A percentile compares a stretch with the other conserved stretches of the same genome.
phyloP scores from a whole-genome alignment of 2,888 invertebrate species.

The Synergus japonicus region DNA sequence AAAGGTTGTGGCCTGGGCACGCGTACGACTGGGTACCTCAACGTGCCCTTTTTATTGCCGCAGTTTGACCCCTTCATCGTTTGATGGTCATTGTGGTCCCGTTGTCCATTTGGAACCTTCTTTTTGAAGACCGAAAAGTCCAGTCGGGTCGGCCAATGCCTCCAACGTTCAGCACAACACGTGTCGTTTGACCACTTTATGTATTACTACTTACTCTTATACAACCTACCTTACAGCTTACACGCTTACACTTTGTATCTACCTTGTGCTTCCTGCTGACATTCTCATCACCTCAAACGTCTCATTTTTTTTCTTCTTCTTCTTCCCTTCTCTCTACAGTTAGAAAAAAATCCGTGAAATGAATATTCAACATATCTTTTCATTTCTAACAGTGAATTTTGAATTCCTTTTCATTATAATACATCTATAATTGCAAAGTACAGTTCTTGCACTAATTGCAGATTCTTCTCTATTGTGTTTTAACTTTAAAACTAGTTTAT shows the following conservation, averaged over 20 bases:
- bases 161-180: conserved; percentile 34
- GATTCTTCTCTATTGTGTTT: too few species aligned
- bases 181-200: conserved; percentile 39
- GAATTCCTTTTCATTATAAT: too few species aligned
- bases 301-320: neutral
- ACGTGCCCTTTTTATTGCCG: conserved; percentile 25
- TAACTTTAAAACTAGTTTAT: neutral
- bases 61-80: conserved; percentile 27
- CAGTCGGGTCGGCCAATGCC: conserved; percentile 43
- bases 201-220: neutral
- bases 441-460: too few species aligned
- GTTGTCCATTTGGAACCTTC: conserved; percentile 40
- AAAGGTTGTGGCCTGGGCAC: conserved; percentile 35
- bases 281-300: conserved; percentile 32
- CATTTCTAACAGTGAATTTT: conserved; percentile 23
- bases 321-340: neutral
- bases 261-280: conserved; percentile 23
- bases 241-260: conserved; percentile 15
- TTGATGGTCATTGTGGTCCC: conserved; percentile 35
- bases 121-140: conserved; percentile 35
- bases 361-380: neutral
- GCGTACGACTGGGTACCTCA: conserved; percentile 20
- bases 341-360: neutral
- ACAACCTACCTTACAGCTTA: conserved; percentile 17
- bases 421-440: too few species aligned